phyloP scores from a whole-genome alignment of 2,797 vertebrate genomes.

The Eutrigla gurnardus region DNA sequence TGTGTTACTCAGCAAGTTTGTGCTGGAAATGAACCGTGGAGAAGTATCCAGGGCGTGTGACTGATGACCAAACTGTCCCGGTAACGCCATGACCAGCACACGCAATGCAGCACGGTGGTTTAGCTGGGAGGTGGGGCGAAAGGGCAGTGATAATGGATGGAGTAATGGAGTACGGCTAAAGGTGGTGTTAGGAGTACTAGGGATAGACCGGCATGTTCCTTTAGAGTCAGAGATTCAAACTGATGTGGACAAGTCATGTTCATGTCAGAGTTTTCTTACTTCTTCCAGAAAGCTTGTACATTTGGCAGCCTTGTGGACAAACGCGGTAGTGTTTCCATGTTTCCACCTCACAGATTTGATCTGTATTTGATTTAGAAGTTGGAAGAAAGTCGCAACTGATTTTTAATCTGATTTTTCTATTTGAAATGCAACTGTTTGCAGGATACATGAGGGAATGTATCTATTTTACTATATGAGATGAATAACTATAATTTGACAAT shows the following conservation, averaged over 20 bases:
- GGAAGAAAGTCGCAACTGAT: no score
- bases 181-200: not conserved
- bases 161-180: not conserved
- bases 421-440: no score
- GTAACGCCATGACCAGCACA: slow-evolving; percentile 3
- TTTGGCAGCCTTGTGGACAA: no score
- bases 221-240: not conserved
- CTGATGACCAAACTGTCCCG: slow-evolving; percentile 16
- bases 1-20: slow-evolving; percentile 40
- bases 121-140: slow-evolving; percentile 4
- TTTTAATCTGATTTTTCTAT: no score
- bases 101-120: not conserved
- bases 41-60: not conserved
- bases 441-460: no score
- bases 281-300: not conserved
- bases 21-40: slow-evolving; percentile 49
- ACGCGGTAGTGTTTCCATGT: no score
- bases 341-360: no score
- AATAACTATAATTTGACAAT: no score
- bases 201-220: not conserved
- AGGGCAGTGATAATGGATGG: not conserved
- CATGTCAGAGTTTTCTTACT: not conserved
- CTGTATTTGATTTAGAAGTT: no score
- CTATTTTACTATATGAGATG: no score
- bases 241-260: not conserved